Base-by-base conservation (phyloP, 2,797 vertebrate species). In the Florisuga fusca region DNA sequence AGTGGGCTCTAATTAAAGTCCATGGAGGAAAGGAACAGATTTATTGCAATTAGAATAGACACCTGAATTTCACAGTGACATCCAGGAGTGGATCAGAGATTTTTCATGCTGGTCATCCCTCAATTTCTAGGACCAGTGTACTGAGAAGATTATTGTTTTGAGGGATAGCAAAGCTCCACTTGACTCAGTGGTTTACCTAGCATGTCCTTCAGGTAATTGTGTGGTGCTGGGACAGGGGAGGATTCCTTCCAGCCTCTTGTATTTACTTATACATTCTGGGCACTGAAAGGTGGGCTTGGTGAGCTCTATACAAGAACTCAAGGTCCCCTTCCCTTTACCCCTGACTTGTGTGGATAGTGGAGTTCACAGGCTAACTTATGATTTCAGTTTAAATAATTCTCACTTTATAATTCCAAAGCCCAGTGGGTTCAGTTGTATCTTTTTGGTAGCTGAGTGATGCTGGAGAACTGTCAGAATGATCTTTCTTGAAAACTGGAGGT, bases 161-260 rank as follows among this genome's bases (percentile, higher is more conserved):
- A n/a, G 36, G 26, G 13, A 14, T 54, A 10, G 27, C 6, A 3
- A 0, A 11, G 36, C 29, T 48, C 51, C 3, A 2, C 57, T 46
- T 81, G 38, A 29, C 31, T 25, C 41, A 2, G 0, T 12, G 48
- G 12, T 22, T 14, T 43, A 3, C 3, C 14, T 13, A 34, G n/a
- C 2, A 3, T 1, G 1, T 0, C 1, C 78, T 53, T 33, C 25
- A 50, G 78, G 74, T 48, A 31, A 0, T 1, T 50, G 34, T 62
- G 61, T 0, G 4, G 14, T 31, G 31, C 25, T 78, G 79, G 55
- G 29, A n/a, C 50, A 61, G 45, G 11, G 16, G 48, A 20, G 34
- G n/a, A 10, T 63, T 63, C 29, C 63, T 53, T 69, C 84, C 59
- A 46, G 48, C 12, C 26, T 27, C 36, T 69, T 0, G 0, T 53